A percentile compares a stretch with the other conserved stretches of the same genome.
Conservation (phyloP, 2,888 invertebrate species). For the Polydrusus cervinus region DNA sequence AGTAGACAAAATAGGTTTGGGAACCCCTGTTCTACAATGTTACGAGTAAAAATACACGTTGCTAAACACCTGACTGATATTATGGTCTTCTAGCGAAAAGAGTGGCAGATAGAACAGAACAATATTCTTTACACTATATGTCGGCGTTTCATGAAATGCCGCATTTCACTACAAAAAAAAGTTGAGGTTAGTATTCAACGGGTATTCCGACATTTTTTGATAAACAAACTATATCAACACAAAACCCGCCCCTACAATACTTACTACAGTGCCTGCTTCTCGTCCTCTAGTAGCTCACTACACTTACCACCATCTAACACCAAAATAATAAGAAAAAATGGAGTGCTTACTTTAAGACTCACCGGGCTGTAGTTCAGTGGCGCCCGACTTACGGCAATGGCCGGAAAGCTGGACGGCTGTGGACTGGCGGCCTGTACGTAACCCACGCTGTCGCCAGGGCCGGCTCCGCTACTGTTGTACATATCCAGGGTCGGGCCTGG, state of each 20-base stretch:
- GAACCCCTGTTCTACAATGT: no score
- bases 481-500: constrained; percentile 94
- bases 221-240: not conserved
- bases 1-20: no score
- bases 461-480: constrained; percentile 81
- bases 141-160: no score
- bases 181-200: no score
- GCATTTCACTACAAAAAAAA: no score
- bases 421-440: constrained; percentile 98
- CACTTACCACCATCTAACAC: constrained; percentile 37
- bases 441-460: constrained; percentile 85
- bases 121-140: no score
- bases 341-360: constrained; percentile 69
- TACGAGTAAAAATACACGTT: no score
- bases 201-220: no score
- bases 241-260: not conserved
- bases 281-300: constrained; percentile 15
- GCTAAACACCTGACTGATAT: no score
- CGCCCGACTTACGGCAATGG: constrained; percentile 94
- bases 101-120: no score
- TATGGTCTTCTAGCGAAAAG: no score
- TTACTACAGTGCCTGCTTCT: not conserved
- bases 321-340: constrained; percentile 25
- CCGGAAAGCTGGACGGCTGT: constrained; percentile 96
- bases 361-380: constrained; percentile 95